Conservation (phyloP, 2,888 invertebrate genomes). For the Pyrocoelia pectoralis region DNA sequence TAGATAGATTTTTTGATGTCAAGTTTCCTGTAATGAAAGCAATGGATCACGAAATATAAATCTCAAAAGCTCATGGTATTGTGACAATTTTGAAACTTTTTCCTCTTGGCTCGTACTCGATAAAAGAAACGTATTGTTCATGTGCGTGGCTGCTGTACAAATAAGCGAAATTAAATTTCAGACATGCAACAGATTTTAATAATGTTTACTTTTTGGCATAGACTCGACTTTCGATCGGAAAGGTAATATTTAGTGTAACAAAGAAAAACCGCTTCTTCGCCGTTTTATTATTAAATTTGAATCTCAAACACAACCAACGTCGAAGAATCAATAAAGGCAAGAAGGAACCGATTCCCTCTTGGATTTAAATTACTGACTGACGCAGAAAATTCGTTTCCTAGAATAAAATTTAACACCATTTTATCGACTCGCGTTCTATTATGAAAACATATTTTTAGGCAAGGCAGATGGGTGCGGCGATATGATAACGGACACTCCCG, state of each 20-base stretch:
- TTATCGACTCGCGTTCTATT: slow-evolving; percentile 17
- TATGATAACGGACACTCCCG: slow-evolving; percentile 28
- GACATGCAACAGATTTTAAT: neutral
- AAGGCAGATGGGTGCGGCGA: slow-evolving; percentile 30
- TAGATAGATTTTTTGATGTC: too few species aligned
- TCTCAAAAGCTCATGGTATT: too few species aligned
- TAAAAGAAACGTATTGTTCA: too few species aligned
- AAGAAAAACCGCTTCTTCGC: neutral
- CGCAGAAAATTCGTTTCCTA: slow-evolving; percentile 12
- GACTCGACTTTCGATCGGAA: neutral
- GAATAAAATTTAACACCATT: slow-evolving; percentile 15
- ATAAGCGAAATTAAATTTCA: neutral
- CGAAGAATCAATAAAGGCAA: neutral
- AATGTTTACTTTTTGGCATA: neutral
- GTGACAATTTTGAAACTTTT: too few species aligned
- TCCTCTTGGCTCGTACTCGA: too few species aligned
- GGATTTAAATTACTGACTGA: neutral
- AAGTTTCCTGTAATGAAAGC: too few species aligned
- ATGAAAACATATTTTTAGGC: slow-evolving; percentile 25
- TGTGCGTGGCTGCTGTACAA: too few species aligned
- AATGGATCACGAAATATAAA: too few species aligned
- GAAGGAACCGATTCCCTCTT: neutral
- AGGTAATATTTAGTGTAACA: neutral
- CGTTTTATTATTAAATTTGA: neutral
- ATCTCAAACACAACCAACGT: neutral